Percentiles rank a stretch among this genome's conserved stretches.
These are phyloP conservation scores for Ptiloglossa arizonensis DNA, from an alignment of 1,140 invertebrate species.

Conservation along the genomic window DNA sequence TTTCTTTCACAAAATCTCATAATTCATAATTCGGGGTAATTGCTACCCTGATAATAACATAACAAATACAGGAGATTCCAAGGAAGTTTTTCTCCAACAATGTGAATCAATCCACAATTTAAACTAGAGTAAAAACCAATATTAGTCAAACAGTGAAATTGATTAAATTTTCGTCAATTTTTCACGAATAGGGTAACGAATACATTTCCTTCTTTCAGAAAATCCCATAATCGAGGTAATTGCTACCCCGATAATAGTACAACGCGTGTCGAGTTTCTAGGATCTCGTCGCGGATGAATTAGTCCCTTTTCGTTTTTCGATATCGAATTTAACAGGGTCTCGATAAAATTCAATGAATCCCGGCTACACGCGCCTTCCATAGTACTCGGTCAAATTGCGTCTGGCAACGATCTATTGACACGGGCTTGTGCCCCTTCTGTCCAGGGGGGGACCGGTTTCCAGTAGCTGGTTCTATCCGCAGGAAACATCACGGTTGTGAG, in stretches of 20 bases:
- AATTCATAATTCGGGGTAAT: no score
- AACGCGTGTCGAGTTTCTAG: neutral
- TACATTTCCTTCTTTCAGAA: no score
- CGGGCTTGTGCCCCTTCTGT: slow-evolving; percentile 21
- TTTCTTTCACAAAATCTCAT: no score
- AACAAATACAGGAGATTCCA: no score
- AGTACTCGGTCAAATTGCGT: slow-evolving; percentile 48
- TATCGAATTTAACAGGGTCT: slow-evolving; percentile 1
- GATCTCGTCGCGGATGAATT: neutral
- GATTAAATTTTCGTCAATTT: no score
- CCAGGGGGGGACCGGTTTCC: slow-evolving; percentile 54
- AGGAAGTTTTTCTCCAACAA: no score
- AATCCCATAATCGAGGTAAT: no score
- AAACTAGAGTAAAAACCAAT: no score
- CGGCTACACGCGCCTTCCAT: slow-evolving; percentile 13
- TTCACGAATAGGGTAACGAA: no score
- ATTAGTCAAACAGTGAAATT: no score
- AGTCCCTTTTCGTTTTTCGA: slow-evolving; percentile 11
- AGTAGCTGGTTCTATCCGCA: slow-evolving; percentile 53
- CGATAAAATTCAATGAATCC: slow-evolving; percentile 38
- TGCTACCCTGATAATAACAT: neutral
- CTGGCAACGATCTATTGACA: slow-evolving; percentile 57
- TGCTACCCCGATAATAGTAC: neutral
- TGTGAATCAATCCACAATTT: no score
- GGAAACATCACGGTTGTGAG: slow-evolving; percentile 57